Evolutionary conservation across 1,140 invertebrate genomes (phyloP).

Genomic region (Cherax destructor): DNA sequence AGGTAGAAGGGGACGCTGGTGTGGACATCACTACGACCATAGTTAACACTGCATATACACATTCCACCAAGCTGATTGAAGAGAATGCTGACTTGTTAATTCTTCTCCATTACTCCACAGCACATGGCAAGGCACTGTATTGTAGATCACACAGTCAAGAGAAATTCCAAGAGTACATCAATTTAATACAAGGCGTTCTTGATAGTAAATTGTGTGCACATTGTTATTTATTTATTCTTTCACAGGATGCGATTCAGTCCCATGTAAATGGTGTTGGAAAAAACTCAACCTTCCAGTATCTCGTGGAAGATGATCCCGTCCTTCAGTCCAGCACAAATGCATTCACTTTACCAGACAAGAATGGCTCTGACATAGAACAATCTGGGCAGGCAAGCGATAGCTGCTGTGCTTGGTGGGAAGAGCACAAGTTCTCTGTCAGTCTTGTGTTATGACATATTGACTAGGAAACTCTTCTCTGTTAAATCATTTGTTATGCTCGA

Average conservation of each 20-base stretch:
- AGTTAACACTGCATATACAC: too few species aligned
- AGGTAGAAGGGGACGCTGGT: too few species aligned
- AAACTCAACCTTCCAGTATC: slow-evolving; percentile 7
- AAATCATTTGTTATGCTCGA: slow-evolving; percentile 26
- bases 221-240: slow-evolving; percentile 26
- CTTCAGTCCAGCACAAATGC: background rate
- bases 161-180: slow-evolving; percentile 9
- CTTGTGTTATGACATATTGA: background rate
- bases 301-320: slow-evolving; percentile 26
- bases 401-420: background rate
- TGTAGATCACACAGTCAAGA: slow-evolving; percentile 5
- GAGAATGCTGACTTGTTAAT: too few species aligned
- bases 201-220: slow-evolving; percentile 2
- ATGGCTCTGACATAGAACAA: background rate
- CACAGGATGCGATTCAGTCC: slow-evolving; percentile 26
- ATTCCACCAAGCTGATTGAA: too few species aligned
- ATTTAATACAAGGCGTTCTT: slow-evolving; percentile 3
- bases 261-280: slow-evolving; percentile 33
- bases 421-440: slow-evolving; percentile 21
- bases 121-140: too few species aligned
- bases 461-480: slow-evolving; percentile 1
- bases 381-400: background rate
- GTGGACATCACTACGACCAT: too few species aligned
- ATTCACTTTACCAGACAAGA: slow-evolving; percentile 11
- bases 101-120: too few species aligned